Conservation (phyloP, 2,888 invertebrate species). For the Caenorhabditis virilis region DNA sequence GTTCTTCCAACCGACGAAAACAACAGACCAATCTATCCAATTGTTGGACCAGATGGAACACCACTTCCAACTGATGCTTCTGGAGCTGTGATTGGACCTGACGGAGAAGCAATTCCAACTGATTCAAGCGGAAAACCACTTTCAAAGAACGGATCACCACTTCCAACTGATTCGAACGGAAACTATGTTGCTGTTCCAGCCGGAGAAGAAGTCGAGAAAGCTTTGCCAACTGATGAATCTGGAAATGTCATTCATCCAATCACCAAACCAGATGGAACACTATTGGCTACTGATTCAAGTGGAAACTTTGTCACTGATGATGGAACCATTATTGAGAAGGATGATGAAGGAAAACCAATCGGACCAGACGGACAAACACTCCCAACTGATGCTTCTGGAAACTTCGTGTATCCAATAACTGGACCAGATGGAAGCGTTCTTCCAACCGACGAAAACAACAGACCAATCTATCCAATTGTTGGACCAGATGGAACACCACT, state of each 20-base stretch:
- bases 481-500: slow-evolving; percentile 37
- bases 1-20: slow-evolving; percentile 37
- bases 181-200: slow-evolving; percentile 12
- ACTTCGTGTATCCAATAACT: slow-evolving; percentile 24
- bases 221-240: slow-evolving; percentile 24
- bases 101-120: slow-evolving; percentile 37
- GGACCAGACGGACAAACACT: slow-evolving; percentile 35
- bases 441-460: slow-evolving; percentile 32
- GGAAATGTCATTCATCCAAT: slow-evolving; percentile 29
- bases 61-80: slow-evolving; percentile 34
- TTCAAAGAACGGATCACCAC: slow-evolving; percentile 20
- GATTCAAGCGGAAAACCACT: slow-evolving; percentile 33
- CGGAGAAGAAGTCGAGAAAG: slow-evolving; percentile 2
- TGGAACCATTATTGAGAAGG: slow-evolving; percentile 20
- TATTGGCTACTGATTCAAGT: slow-evolving; percentile 29
- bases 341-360: slow-evolving; percentile 33
- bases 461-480: slow-evolving; percentile 32
- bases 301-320: slow-evolving; percentile 32
- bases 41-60: slow-evolving; percentile 36
- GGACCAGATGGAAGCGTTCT: slow-evolving; percentile 48
- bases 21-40: slow-evolving; percentile 32
- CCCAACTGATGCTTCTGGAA: slow-evolving; percentile 25
- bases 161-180: slow-evolving; percentile 25
- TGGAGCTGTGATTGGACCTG: slow-evolving; percentile 36
- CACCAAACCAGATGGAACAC: slow-evolving; percentile 30